A percentile compares a stretch with the other conserved stretches of the same genome.
Conservation (phyloP, 2,113 vertebrate genomes). For the Echinops telfairi region DNA sequence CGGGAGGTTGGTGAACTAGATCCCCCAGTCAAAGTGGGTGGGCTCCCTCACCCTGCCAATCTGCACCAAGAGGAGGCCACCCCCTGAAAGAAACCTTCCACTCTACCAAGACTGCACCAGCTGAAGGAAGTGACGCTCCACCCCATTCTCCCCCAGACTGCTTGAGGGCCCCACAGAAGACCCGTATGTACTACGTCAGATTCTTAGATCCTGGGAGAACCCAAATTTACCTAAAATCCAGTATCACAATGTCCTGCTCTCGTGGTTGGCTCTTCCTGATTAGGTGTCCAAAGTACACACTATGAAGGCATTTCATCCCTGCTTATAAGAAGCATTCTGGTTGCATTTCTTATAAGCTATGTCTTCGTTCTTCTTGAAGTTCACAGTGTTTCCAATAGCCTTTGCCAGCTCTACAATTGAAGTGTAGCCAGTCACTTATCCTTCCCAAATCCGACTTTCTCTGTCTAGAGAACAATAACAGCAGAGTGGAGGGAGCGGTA, state of each 20-base stretch:
- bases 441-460: background rate
- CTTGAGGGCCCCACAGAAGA: no score
- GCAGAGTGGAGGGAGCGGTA: background rate
- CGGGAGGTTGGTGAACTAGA: no score
- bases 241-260: background rate
- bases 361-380: background rate
- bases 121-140: no score
- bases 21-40: no score
- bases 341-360: background rate
- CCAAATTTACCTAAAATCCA: no score
- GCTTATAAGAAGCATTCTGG: background rate
- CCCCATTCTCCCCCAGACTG: no score
- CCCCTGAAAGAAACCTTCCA: no score
- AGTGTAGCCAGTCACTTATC: background rate
- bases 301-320: background rate
- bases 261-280: background rate
- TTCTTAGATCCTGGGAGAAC: no score
- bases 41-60: no score
- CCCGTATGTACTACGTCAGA: no score
- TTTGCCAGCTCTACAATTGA: background rate
- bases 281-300: background rate
- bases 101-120: no score
- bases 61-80: no score
- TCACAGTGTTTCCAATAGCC: background rate
- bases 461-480: background rate